Percentiles rank a stretch among this genome's conserved stretches.
These are phyloP conservation scores for Sapayoa aenigma DNA, from an alignment of 2,113 vertebrate genomes.

Conservation along the genomic window DNA sequence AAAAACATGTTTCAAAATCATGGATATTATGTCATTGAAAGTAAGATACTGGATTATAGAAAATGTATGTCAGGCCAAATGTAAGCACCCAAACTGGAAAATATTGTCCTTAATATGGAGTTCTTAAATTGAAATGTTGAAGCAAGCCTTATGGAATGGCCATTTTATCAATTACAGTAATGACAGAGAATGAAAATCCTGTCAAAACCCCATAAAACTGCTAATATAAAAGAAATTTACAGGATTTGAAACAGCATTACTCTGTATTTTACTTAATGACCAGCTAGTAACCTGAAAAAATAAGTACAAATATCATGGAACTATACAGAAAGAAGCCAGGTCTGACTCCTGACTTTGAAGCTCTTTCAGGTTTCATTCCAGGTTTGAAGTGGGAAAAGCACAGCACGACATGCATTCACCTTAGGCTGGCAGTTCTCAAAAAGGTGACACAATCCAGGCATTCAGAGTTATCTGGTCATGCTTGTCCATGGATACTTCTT, in stretches of 20 bases:
- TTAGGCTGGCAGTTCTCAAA: not conserved
- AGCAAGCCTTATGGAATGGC: not conserved
- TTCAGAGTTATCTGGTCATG: not conserved
- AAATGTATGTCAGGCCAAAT: not conserved
- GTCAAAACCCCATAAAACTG: not conserved
- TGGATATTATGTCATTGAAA: not conserved
- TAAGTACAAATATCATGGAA: not conserved
- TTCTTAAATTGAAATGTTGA: not conserved
- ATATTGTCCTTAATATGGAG: not conserved
- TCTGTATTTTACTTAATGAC: not conserved
- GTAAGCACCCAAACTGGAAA: not conserved
- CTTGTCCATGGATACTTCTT: not conserved
- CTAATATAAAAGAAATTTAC: not conserved
- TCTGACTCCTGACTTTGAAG: not conserved
- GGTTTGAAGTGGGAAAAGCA: not conserved
- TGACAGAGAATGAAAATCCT: not conserved
- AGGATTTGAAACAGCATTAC: not conserved
- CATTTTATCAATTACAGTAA: not conserved
- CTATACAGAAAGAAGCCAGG: not conserved
- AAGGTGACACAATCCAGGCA: not conserved
- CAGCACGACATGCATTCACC: accelerated
- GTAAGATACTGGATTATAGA: not conserved
- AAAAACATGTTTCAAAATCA: not conserved
- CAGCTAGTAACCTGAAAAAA: not conserved
- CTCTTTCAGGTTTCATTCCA: not conserved